Evolutionary conservation across 2,113 vertebrate species (phyloP).

Genomic region (Gulo gulo): DNA sequence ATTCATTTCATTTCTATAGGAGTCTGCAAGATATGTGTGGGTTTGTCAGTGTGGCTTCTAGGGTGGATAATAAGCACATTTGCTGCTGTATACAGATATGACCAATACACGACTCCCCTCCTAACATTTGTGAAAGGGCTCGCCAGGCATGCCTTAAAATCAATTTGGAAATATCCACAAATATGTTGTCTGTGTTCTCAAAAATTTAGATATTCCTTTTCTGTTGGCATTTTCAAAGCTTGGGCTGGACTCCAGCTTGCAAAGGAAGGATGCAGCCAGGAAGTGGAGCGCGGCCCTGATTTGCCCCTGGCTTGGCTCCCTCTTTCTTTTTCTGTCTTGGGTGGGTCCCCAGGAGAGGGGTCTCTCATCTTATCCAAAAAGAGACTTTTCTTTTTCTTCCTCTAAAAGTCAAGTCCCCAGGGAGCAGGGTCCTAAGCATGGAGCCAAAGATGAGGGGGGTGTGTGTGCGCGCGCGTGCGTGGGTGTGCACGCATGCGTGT

Average conservation of each 20-base stretch:
- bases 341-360: neutral
- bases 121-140: neutral
- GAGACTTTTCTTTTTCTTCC: neutral
- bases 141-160: neutral
- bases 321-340: neutral
- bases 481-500: neutral
- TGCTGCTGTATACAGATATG: neutral
- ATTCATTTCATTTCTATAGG: neutral
- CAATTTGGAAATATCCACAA: neutral
- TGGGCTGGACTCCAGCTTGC: neutral
- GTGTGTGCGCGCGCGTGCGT: too few species aligned
- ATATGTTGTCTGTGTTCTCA: neutral
- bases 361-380: neutral
- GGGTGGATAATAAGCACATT: neutral
- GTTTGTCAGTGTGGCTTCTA: neutral
- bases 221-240: neutral
- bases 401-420: neutral
- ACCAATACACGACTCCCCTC: neutral
- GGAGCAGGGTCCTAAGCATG: neutral
- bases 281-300: fast-evolving
- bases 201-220: neutral
- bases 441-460: neutral
- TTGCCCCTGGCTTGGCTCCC: neutral
- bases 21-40: neutral
- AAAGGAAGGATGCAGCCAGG: neutral